A percentile compares a stretch with the other conserved stretches of the same genome.
These are phyloP conservation scores for Syrphus vitripennis DNA, from an alignment of 2,888 invertebrate species.

Conservation along the genomic window DNA sequence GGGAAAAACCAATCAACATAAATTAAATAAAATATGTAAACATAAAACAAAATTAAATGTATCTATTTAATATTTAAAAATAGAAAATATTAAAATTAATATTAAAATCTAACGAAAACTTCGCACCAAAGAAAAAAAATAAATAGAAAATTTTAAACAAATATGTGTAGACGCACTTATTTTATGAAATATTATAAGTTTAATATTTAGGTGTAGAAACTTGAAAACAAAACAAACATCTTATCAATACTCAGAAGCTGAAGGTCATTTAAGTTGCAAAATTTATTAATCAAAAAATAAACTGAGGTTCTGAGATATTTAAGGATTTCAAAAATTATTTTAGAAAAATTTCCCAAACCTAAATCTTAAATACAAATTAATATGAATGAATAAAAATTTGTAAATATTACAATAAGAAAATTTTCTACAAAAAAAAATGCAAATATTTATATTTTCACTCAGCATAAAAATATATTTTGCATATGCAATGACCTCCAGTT, in stretches of 20 bases:
- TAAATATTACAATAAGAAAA: too few species aligned
- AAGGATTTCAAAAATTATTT: too few species aligned
- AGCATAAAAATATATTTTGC: too few species aligned
- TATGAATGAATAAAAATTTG: too few species aligned
- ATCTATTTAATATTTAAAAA: neutral
- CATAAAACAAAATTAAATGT: neutral
- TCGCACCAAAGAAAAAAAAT: neutral
- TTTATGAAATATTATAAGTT: neutral
- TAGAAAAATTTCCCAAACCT: too few species aligned
- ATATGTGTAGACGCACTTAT: constrained; percentile 16
- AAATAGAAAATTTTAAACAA: neutral
- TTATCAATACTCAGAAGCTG: neutral
- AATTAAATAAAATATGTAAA: neutral
- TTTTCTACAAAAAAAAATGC: too few species aligned
- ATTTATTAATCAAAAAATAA: neutral
- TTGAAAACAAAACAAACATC: neutral
- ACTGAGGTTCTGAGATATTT: too few species aligned
- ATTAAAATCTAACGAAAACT: neutral
- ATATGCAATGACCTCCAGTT: neutral
- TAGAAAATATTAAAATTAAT: neutral
- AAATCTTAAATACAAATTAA: too few species aligned
- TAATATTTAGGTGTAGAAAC: too few species aligned
- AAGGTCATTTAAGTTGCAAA: neutral
- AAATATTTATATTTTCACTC: too few species aligned
- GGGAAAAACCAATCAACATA: neutral